Conservation (phyloP, 1,140 invertebrate species). For the Brachionus rotundiformis region DNA sequence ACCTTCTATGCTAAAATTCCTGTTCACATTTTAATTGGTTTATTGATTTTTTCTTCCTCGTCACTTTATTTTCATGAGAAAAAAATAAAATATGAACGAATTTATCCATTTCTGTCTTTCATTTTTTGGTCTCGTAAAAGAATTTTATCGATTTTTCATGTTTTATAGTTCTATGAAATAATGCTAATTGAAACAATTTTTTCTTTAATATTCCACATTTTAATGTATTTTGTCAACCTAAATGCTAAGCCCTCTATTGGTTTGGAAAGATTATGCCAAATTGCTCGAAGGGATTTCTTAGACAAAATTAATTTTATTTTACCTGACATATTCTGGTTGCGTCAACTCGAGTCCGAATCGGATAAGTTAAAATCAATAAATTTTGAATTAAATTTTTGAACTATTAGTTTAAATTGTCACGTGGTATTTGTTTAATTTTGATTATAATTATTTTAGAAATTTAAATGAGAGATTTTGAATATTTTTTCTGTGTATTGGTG, state of each 20-base stretch:
- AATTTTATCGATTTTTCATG: conserved; percentile 20
- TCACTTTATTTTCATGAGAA: conserved; percentile 14
- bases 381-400: no score
- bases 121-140: not conserved
- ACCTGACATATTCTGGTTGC: not conserved
- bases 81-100: conserved; percentile 15
- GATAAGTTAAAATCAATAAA: not conserved
- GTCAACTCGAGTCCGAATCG: not conserved
- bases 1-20: not conserved
- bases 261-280: conserved; percentile 14
- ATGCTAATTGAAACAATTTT: not conserved
- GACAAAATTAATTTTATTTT: not conserved
- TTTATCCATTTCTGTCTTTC: not conserved
- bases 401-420: no score
- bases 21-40: conserved; percentile 3
- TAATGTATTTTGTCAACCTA: not conserved
- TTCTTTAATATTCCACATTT: not conserved
- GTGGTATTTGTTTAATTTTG: not conserved
- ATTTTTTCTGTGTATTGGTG: no score
- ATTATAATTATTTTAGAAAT: no score
- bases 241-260: conserved; percentile 1
- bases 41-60: conserved; percentile 14
- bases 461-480: no score
- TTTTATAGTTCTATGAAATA: conserved; percentile 2
- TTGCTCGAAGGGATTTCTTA: not conserved